Evolutionary conservation across 2,888 invertebrate species (phyloP).

Genomic region (Polydrusus tereticollis): DNA sequence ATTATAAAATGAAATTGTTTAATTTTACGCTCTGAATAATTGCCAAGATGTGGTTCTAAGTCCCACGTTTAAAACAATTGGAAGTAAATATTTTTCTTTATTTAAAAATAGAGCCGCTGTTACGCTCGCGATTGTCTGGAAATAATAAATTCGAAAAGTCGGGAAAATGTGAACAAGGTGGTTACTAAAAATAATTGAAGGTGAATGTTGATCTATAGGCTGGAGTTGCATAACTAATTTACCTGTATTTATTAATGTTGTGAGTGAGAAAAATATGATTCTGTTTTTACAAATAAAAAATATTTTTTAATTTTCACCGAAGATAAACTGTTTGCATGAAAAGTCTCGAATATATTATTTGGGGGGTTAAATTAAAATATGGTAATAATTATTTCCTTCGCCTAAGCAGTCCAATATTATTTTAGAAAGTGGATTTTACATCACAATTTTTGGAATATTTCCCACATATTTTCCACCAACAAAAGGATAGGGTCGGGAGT

Average conservation of each 20-base stretch:
- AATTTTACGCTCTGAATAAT: constrained; percentile 27
- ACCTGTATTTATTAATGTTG: background rate
- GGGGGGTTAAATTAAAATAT: too few species aligned
- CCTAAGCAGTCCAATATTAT: too few species aligned
- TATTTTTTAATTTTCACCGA: too few species aligned
- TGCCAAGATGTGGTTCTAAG: constrained; percentile 31
- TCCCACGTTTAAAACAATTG: constrained; percentile 30
- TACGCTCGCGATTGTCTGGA: constrained; percentile 22
- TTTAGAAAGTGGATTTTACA: too few species aligned
- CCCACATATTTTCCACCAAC: too few species aligned
- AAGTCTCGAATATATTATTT: too few species aligned
- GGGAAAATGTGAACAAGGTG: background rate
- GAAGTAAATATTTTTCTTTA: constrained; percentile 33
- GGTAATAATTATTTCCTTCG: too few species aligned
- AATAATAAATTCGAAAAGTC: constrained; percentile 11
- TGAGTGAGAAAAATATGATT: background rate
- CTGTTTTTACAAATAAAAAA: too few species aligned
- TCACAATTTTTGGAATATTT: too few species aligned
- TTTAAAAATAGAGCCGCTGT: constrained; percentile 37
- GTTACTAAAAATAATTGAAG: constrained; percentile 7
- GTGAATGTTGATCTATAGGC: background rate
- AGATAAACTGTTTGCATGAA: too few species aligned
- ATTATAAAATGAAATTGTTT: constrained; percentile 35
- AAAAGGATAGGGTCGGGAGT: too few species aligned
- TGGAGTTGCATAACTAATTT: background rate